A percentile compares a stretch with the other conserved stretches of the same genome.
Evolutionary conservation across 2,888 invertebrate genomes (phyloP).

Genomic region (Cyaniris semiargus): DNA sequence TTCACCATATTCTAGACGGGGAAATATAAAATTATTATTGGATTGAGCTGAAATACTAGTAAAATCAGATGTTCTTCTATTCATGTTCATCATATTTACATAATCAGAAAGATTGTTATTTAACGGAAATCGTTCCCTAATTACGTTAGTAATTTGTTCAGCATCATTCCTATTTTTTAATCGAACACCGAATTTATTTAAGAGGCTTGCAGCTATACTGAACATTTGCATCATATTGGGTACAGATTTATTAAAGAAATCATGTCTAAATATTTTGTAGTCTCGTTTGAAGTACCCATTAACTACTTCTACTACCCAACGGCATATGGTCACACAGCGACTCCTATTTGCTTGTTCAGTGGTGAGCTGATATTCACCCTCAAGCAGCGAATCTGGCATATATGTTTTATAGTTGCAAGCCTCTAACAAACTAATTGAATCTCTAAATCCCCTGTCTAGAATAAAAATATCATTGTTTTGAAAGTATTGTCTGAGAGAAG

Average conservation of each 20-base stretch:
- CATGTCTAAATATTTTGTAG: conserved; percentile 8
- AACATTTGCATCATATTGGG: conserved; percentile 14
- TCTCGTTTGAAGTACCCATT: conserved; percentile 5
- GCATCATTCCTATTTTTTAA: conserved; percentile 36
- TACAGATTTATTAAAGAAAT: not conserved
- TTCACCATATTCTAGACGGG: conserved; percentile 33
- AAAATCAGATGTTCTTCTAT: conserved; percentile 34
- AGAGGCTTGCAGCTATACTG: conserved; percentile 35
- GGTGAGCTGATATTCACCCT: conserved; percentile 16
- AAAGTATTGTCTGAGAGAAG: conserved; percentile 31
- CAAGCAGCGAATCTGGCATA: conserved; percentile 29
- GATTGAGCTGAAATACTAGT: conserved; percentile 32
- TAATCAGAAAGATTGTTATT: conserved; percentile 34
- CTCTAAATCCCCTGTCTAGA: conserved; percentile 32
- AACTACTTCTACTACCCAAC: conserved; percentile 7
- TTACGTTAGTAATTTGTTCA: conserved; percentile 29
- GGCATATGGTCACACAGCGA: conserved; percentile 23
- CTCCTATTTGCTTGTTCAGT: conserved; percentile 31
- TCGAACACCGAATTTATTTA: conserved; percentile 36
- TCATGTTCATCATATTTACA: conserved; percentile 31
- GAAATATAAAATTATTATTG: conserved; percentile 27
- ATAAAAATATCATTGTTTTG: conserved; percentile 38
- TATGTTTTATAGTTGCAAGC: conserved; percentile 24
- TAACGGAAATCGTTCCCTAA: conserved; percentile 30
- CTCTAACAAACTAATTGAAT: conserved; percentile 32